Base-by-base conservation (phyloP, 1,140 invertebrate genomes). In the Grapholita molesta region DNA sequence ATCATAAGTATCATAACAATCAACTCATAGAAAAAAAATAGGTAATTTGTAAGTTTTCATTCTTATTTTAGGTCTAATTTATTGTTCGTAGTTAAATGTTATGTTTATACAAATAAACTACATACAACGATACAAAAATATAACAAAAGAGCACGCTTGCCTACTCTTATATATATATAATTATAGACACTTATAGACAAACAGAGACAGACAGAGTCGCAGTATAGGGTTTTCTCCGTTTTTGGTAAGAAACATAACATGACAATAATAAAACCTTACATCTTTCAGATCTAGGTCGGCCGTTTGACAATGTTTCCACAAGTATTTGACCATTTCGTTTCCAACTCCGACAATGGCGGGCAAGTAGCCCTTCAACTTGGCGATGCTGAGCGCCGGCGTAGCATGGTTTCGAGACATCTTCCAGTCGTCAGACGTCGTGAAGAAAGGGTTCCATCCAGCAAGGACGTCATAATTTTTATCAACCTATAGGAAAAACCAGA, bases 391-490 rank as follows among this genome's bases (percentile, higher is more conserved):
- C n/a, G 28, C 55, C 24, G 55, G 55, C 28, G 55, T 30, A 4
- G 55, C 55, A n/a, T 61, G 55, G n/a, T 15, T 15, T 2, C 55
- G 55, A 4, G 55, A 61, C 55, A 61, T 61, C 55, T 61, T 61
- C 55, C 55, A 61, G 12, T 61, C 25, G 4, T 61, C 55, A 1
- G 12, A 12, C 8, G 30, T 61, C 5, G 25, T 11, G 28, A 61
- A 28, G 55, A 61, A 61, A 15, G 25, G 55, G 55, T 61, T 61
- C 25, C 25, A 61, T 15, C 55, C 55, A 8, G 25, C 24, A 2
- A 61, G 6, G 55, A 25, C 6, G 25, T 61, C 55, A 6, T 28
- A 15, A 15, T 15, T 61, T 30, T 61, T 61, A 18, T 61, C 55
- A 6, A 28, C 21, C 55, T 61, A 8, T 15, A 8, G 24, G 15